Conservation (phyloP, 2,797 vertebrate species). For the Prionace glauca region DNA sequence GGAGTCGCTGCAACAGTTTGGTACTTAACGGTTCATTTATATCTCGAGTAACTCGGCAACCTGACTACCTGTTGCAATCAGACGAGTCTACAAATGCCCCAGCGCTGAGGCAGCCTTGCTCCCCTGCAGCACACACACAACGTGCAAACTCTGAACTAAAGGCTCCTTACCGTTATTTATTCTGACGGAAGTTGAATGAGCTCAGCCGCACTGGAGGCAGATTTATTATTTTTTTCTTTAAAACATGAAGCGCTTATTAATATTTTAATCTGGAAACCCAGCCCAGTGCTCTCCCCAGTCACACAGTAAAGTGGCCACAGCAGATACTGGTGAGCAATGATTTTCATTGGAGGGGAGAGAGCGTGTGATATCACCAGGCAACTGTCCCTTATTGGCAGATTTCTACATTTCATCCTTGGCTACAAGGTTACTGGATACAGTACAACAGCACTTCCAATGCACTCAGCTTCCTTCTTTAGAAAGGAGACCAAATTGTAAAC, state of each 20-base stretch:
- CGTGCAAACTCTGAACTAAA: neutral
- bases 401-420: neutral
- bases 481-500: neutral
- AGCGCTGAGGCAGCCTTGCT: too few species aligned
- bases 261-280: neutral
- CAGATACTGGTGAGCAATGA: neutral
- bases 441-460: neutral
- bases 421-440: conserved; percentile 2
- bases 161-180: neutral
- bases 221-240: neutral
- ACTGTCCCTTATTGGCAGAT: conserved; percentile 27
- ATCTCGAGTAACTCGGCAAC: neutral
- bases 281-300: neutral
- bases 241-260: conserved; percentile 12
- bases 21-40: conserved; percentile 21
- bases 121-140: too few species aligned
- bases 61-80: conserved; percentile 26
- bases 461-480: neutral
- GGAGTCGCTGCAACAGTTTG: conserved; percentile 29
- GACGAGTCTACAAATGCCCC: neutral
- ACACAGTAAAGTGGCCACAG: neutral
- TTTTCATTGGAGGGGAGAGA: conserved; percentile 22
- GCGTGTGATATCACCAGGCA: conserved; percentile 20
- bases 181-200: neutral
- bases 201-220: neutral